Evolutionary conservation across 2,888 invertebrate genomes (phyloP), one percentile per base, ranked within the genome.

Genomic region (Spodoptera exigua): DNA sequence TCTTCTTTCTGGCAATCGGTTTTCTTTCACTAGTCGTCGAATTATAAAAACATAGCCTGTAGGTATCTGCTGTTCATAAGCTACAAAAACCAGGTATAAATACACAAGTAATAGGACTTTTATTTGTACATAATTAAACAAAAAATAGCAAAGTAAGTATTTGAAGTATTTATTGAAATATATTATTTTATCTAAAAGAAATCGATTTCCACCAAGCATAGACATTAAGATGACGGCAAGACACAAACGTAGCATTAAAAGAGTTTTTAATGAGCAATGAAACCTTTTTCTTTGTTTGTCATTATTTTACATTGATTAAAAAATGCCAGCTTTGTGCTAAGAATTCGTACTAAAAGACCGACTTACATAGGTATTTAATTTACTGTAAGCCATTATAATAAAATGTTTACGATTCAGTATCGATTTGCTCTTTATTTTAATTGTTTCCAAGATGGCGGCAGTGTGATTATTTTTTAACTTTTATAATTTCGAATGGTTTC

Each of bases 261-360:
- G 71, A 37, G 57, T 16, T 67, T 77, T 68, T 62, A 76, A 79
- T 77, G 71, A 76, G 72, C 72, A 64, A 79, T 78, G 56, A 72
- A 70, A 71, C 68, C 70, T 48, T 65, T 72, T 78, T 76, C 72
- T 79, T 76, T 74, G 74, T 79, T 76, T 74, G 74, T 75, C 76
- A 78, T 46, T 67, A 64, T 77, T 77, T 70, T 73, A 70, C 49
- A 53, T 72, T 78, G 76, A 76, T 78, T 78, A 79, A 75, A 73
- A n/a, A 69, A 66, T 10, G 14, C 61, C 59, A 74, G 58, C 61
- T 41, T 40, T 54, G 54, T 51, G 68, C 70, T 76, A 79, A 76
- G 52, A 14, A n/a, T 36, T 27, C 27, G 7, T 27, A 46, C 44
- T 52, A 35, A 69, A 67, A 62, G 57, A 51, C 45, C 16, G 21